These are phyloP conservation scores for Abrostola triplasia DNA, from an alignment of 2,888 invertebrate species.

Conservation along the genomic window DNA sequence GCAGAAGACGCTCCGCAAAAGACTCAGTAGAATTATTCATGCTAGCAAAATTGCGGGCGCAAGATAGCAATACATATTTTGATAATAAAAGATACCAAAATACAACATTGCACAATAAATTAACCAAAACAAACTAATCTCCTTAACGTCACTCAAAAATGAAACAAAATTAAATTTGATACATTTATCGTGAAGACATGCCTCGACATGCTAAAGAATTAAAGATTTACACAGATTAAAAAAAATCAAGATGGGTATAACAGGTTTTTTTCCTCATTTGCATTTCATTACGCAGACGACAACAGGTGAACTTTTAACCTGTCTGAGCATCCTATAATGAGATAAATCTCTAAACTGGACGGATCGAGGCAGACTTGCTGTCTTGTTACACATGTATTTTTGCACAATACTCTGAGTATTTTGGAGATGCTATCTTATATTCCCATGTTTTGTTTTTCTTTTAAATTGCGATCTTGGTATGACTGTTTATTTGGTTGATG, in stretches of 20 bases:
- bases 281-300: conserved; percentile 32
- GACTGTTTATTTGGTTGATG: background rate
- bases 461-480: background rate
- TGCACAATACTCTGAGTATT: conserved; percentile 5
- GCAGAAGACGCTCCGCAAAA: too few relatives aligned
- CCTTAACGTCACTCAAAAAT: background rate
- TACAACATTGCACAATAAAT: too few relatives aligned
- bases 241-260: conserved; percentile 21
- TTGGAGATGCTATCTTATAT: background rate
- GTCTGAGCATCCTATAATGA: background rate
- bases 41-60: too few relatives aligned
- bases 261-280: conserved; percentile 33
- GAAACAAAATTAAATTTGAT: conserved; percentile 6
- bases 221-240: too few relatives aligned
- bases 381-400: conserved; percentile 7
- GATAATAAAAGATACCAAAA: too few relatives aligned
- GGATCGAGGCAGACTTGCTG: conserved; percentile 30
- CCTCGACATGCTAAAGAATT: too few relatives aligned
- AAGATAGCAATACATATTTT: too few relatives aligned
- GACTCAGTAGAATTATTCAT: too few relatives aligned
- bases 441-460: conserved; percentile 1
- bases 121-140: too few relatives aligned
- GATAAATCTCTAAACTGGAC: conserved; percentile 28
- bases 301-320: conserved; percentile 35
- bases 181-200: conserved; percentile 10